Evolutionary conservation across 2,888 invertebrate species (phyloP), one percentile per base, ranked within the genome.

Genomic region (Tachina fera): DNA sequence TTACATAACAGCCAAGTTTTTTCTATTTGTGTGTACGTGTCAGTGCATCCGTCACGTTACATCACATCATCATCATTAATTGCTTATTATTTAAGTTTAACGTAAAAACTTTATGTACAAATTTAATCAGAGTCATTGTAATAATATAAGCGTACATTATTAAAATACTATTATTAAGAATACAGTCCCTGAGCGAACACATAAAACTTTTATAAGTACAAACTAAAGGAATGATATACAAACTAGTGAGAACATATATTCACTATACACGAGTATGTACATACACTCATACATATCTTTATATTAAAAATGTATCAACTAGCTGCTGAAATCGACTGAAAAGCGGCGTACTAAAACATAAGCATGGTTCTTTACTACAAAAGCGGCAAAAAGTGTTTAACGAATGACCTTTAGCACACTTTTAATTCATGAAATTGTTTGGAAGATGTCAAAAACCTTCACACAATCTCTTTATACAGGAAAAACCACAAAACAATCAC

Each of bases 371-470:
- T 56, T n/a, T n/a, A 47, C 61, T 65, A 45, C 49, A 72, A 76
- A 16, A 83, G 65, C 41, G 5, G 71, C 76, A 53, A 61, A 78
- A 71, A 83, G 75, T 79, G 67, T 86, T 86, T 79, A 86, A 86
- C 67, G 79, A 75, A 76, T 76, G 79, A 83, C 83, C 79, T 86
- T 86, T 72, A 86, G 82, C 78, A 82, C 75, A 79, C 78, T 75
- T 82, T 85, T 85, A 82, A 75, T 79, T 72, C 83, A 79, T 67
- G 67, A 86, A 86, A 86, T 83, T 83, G 86, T 19, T 79, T 72
- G 83, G 71, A 79, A 79, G 83, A 82, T 79, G 74, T 78, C 47
- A 74, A 79, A 82, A 79, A 41, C 58, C 31, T 2, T 6, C 31
- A 5, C 31, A 60, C 56, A 45, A 41, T 41, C 49, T 63, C 22